Base-by-base conservation (phyloP, 1,140 invertebrate genomes). In the Drosophila funebris region DNA sequence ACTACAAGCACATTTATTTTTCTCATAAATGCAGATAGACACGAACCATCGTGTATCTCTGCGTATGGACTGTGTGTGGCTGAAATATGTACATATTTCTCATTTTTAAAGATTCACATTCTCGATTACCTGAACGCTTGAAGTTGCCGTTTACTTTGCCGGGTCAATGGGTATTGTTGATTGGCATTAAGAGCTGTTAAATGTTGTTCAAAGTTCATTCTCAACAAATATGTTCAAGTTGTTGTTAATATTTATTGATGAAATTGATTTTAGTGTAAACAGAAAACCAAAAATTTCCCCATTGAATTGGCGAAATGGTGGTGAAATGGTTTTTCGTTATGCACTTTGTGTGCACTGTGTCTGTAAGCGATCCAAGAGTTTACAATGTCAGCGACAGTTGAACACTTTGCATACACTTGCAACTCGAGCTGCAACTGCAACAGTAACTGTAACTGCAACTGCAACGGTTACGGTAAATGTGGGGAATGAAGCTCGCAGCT, bases 11-110 rank as follows among this genome's bases (percentile, higher is more conserved):
- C 27, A 56, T 67, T 44, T n/a, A 66, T 76, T 70, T 70, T 68
- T 64, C 67, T 73, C 60, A 67, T 50, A 66, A 58, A 73, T 70
- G 16, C 60, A 54, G 73, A 48, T 39, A 46, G 52, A 58, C 36
- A 52, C 37, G 53, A 29, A n/a, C 31, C 20, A 18, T n/a, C 39
- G 33, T 37, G 33, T 29, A 16, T 5, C 52, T 43, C 9, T 66
- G 16, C n/a, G 24, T 27, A 27, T 44, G 20, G 37, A 48, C 20
- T 18, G 8, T 14, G 29, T 22, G 20, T 57, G 41, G 52, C 61
- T 13, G 62, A 36, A 77, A 44, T 43, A 62, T 54, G 22, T 44
- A 52, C 24, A 54, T 36, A 62, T n/a, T n/a, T 48, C 7, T 8
- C 0, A 36, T 14, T 11, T 16, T 6, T 16, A 18, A 41, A 37